phyloP scores from a whole-genome alignment of 2,888 invertebrate species.

The Blomia tropicalis region DNA sequence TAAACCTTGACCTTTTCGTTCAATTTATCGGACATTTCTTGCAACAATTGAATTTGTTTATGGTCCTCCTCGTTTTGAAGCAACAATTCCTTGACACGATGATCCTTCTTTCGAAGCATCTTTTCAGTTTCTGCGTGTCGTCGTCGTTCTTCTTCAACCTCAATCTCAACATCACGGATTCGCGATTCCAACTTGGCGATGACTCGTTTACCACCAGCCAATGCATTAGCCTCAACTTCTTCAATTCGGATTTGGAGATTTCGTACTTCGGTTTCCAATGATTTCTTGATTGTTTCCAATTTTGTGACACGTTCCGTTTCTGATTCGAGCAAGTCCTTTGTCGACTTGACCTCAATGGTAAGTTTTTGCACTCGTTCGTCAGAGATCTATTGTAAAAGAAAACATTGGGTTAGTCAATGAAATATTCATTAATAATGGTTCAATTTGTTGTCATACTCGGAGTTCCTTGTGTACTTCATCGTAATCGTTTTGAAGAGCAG shows the following conservation, averaged over 20 bases:
- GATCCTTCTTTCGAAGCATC: slow-evolving; percentile 94
- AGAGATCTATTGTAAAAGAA: slow-evolving; percentile 40
- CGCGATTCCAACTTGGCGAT: slow-evolving; percentile 90
- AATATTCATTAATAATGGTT: neutral
- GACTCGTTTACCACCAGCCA: slow-evolving; percentile 88
- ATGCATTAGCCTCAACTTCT: slow-evolving; percentile 90
- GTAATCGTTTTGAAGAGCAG: slow-evolving; percentile 79
- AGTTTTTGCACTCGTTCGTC: slow-evolving; percentile 91
- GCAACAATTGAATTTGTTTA: slow-evolving; percentile 78
- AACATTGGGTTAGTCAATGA: neutral
- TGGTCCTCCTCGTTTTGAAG: slow-evolving; percentile 91
- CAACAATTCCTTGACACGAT: slow-evolving; percentile 83
- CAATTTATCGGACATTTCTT: slow-evolving; percentile 59
- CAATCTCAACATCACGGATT: slow-evolving; percentile 83
- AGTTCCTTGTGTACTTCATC: slow-evolving; percentile 94
- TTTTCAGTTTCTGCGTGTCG: slow-evolving; percentile 92
- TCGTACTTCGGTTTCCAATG: slow-evolving; percentile 91
- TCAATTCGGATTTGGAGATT: slow-evolving; percentile 79
- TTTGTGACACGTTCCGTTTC: slow-evolving; percentile 92
- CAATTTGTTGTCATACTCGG: slow-evolving; percentile 43
- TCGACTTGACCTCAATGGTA: slow-evolving; percentile 77
- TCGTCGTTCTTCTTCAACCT: slow-evolving; percentile 88
- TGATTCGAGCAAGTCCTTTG: slow-evolving; percentile 79
- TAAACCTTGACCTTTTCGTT: slow-evolving; percentile 73
- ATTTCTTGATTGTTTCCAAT: slow-evolving; percentile 93